phyloP scores from a whole-genome alignment of 2,888 invertebrate genomes.

The Dusona sp. region DNA sequence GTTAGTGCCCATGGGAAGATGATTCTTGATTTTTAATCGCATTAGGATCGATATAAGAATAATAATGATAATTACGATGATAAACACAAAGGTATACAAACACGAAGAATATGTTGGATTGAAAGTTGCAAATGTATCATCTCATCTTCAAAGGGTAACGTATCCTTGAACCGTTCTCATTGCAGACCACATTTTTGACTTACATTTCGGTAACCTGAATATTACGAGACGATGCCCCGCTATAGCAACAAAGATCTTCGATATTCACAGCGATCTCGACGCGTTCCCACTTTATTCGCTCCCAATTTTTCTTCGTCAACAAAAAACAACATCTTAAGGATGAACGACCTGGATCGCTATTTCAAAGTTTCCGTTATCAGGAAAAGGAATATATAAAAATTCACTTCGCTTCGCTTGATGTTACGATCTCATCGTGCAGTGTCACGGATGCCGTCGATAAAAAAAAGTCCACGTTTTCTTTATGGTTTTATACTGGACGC shows the following conservation, averaged over 20 bases:
- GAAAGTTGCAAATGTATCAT: slow-evolving; percentile 3
- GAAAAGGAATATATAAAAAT: background rate
- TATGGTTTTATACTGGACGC: background rate
- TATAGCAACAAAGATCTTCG: background rate
- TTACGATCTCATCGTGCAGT: background rate
- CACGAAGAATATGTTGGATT: background rate
- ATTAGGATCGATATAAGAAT: background rate
- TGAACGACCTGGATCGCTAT: background rate
- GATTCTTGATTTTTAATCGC: slow-evolving; percentile 15
- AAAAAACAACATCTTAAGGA: background rate
- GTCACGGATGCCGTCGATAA: background rate
- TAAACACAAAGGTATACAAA: too few relatives aligned
- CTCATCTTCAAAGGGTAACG: background rate
- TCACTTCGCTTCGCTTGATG: background rate
- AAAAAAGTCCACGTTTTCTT: background rate
- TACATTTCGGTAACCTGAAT: slow-evolving; percentile 54
- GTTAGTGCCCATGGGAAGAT: slow-evolving; percentile 16
- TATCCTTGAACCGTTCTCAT: slow-evolving; percentile 22
- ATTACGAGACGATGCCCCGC: background rate
- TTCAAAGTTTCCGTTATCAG: background rate
- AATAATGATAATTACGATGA: background rate
- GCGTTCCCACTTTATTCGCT: background rate
- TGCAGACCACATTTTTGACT: slow-evolving; percentile 67
- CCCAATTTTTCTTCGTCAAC: background rate
- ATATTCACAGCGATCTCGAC: background rate